These are phyloP conservation scores for Eupsilia transversa DNA, from an alignment of 2,888 invertebrate species.

Conservation along the genomic window DNA sequence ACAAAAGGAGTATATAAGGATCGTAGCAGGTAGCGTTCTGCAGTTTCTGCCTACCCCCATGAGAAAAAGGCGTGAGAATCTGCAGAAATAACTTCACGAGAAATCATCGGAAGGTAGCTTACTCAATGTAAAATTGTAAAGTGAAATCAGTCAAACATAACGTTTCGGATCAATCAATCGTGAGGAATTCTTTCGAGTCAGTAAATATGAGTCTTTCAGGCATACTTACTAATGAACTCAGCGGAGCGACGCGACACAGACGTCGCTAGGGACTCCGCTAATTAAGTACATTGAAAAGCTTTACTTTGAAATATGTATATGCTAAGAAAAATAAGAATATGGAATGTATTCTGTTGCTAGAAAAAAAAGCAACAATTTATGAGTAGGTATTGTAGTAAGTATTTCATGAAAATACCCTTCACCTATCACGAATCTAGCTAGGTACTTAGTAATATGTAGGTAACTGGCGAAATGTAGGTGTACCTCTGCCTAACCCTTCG, in stretches of 20 bases:
- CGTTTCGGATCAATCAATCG: slow-evolving; percentile 15
- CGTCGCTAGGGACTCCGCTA: neutral
- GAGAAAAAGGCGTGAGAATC: no score
- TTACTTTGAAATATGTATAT: neutral
- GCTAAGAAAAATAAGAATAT: neutral
- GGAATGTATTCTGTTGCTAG: neutral
- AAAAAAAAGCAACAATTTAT: neutral
- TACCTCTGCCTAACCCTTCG: neutral
- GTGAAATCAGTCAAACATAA: slow-evolving; percentile 7
- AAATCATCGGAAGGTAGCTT: neutral
- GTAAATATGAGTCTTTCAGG: slow-evolving; percentile 28
- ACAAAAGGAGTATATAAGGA: no score
- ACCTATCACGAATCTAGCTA: neutral
- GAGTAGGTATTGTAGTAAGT: no score
- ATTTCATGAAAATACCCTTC: neutral
- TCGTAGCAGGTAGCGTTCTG: no score
- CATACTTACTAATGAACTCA: slow-evolving; percentile 17
- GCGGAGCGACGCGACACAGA: slow-evolving; percentile 25
- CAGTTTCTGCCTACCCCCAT: no score
- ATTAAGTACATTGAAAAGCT: slow-evolving; percentile 1
- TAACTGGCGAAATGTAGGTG: neutral
- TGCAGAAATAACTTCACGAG: neutral
- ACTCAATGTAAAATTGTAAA: neutral
- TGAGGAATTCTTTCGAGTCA: slow-evolving; percentile 20
- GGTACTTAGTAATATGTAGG: neutral